Evolutionary conservation across 2,888 invertebrate species (phyloP).

Genomic region (Phengaris arion): DNA sequence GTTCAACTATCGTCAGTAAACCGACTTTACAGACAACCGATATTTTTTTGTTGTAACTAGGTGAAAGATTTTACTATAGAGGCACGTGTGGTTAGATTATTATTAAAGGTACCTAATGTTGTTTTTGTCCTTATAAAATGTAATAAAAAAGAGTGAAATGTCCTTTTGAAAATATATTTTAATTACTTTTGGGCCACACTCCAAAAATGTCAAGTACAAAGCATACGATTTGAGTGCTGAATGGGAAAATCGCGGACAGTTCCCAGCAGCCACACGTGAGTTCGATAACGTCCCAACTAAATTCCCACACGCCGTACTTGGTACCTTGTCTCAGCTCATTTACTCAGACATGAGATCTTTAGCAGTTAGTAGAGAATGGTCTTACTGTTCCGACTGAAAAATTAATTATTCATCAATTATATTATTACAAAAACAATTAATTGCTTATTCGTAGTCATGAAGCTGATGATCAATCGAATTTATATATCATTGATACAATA

Average conservation of each 20-base stretch:
- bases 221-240: constrained; percentile 50
- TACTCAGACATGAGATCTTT: too few relatives aligned
- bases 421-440: too few relatives aligned
- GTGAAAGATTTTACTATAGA: too few relatives aligned
- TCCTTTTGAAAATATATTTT: too few relatives aligned
- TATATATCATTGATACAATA: neutral
- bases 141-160: too few relatives aligned
- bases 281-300: constrained; percentile 13
- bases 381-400: neutral
- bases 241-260: constrained; percentile 49
- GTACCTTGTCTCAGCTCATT: neutral
- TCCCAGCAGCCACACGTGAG: neutral
- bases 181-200: constrained; percentile 30
- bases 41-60: too few relatives aligned
- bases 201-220: constrained; percentile 30
- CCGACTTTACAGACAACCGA: too few relatives aligned
- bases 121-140: too few relatives aligned
- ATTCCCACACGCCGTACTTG: neutral
- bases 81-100: too few relatives aligned
- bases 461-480: neutral
- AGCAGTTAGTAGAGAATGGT: neutral
- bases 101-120: too few relatives aligned
- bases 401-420: neutral
- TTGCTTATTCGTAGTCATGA: neutral
- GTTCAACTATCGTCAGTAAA: too few relatives aligned